phyloP scores from a whole-genome alignment of 2,888 invertebrate genomes.

The Eumerus sabulonum region DNA sequence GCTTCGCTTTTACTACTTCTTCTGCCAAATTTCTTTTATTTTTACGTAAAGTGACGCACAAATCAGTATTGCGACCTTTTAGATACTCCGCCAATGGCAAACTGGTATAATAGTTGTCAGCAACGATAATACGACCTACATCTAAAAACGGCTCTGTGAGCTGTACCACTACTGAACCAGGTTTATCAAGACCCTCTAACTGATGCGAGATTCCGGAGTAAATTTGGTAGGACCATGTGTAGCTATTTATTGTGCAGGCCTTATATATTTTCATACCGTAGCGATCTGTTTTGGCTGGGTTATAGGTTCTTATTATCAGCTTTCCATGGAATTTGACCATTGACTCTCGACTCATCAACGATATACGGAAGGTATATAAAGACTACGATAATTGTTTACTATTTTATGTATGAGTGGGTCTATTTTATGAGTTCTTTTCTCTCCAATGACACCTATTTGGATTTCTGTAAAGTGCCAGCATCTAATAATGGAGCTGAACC shows the following conservation, averaged over 20 bases:
- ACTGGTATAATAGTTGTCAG: slow-evolving; percentile 13
- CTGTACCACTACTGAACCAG: not conserved
- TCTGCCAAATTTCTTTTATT: not conserved
- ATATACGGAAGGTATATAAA: slow-evolving; percentile 9
- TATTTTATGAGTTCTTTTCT: slow-evolving; percentile 6
- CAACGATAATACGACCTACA: not conserved
- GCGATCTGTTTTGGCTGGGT: slow-evolving; percentile 10
- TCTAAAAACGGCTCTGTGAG: not conserved
- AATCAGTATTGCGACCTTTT: too few relatives aligned
- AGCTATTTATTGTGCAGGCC: slow-evolving; percentile 7
- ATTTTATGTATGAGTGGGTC: slow-evolving; percentile 18
- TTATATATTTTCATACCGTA: slow-evolving; percentile 15
- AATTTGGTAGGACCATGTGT: slow-evolving; percentile 17
- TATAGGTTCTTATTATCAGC: slow-evolving; percentile 13
- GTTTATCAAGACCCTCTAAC: slow-evolving; percentile 4
- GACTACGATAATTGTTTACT: not conserved
- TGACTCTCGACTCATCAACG: slow-evolving; percentile 5
- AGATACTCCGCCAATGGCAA: not conserved
- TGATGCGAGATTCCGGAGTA: not conserved
- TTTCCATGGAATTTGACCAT: slow-evolving; percentile 21
- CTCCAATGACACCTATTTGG: not conserved
- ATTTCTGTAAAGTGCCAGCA: slow-evolving; percentile 18
- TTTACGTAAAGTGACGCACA: not conserved
- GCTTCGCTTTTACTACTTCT: slow-evolving; percentile 3
- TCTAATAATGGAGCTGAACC: slow-evolving; percentile 1